phyloP scores from a whole-genome alignment of 2,113 vertebrate species.

The Xyrauchen texanus region DNA sequence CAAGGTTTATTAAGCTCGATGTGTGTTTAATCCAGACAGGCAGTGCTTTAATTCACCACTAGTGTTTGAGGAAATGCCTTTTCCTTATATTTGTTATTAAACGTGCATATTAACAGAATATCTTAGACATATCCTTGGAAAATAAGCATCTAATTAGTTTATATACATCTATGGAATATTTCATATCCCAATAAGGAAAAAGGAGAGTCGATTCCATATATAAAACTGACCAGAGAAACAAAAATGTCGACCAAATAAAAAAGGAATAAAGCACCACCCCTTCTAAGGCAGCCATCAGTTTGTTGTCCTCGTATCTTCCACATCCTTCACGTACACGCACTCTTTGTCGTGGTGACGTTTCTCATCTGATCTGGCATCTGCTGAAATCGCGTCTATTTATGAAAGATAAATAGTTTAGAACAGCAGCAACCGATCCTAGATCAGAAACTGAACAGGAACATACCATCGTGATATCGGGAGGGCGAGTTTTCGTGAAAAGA shows the following conservation, averaged over 20 bases:
- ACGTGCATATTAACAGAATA: neutral
- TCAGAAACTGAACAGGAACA: neutral
- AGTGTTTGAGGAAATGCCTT: neutral
- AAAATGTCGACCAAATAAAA: neutral
- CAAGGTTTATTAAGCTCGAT: neutral
- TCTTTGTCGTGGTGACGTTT: neutral
- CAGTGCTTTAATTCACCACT: neutral
- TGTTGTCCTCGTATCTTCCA: slow-evolving; percentile 31
- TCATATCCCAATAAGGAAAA: neutral
- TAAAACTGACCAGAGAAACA: neutral
- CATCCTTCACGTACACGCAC: slow-evolving; percentile 22
- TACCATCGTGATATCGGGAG: neutral
- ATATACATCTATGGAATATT: too few relatives aligned
- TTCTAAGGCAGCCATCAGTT: neutral
- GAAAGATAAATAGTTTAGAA: neutral
- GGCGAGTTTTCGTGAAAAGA: accelerated
- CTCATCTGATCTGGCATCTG: slow-evolving; percentile 7
- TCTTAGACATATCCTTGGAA: too few relatives aligned
- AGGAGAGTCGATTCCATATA: neutral
- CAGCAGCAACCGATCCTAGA: slow-evolving; percentile 3
- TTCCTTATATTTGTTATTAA: neutral
- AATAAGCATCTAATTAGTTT: too few relatives aligned
- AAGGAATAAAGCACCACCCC: neutral
- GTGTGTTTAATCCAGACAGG: neutral
- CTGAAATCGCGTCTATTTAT: too few relatives aligned